Base-by-base conservation (phyloP, 1,140 invertebrate species). In the Heliconius melpomene region DNA sequence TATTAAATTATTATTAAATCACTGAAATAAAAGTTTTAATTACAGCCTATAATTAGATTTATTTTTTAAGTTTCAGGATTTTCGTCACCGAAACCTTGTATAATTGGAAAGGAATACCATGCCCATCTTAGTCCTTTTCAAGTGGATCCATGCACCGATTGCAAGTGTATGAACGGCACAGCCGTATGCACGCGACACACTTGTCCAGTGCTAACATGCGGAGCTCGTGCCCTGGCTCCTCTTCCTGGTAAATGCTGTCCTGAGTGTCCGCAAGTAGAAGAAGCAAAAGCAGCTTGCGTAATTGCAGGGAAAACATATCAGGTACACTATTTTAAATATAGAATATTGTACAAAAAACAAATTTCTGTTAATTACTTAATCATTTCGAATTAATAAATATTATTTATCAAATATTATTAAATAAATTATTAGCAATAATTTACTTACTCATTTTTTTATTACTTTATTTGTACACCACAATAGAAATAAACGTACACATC, bases 151-250 rank as follows among this genome's bases (percentile, higher is more conserved):
- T 98, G 98, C 90, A 98, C 98, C 2, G 95, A 96, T 40, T 99
- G 98, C 91, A 96, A 95, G 2, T 99, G 98, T 87, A 79, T 93
- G 57, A 97, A 97, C 90, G 97, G 97, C 32, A 98, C 97, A 0
- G 96, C 97, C 0, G 94, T 97, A 20, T 99, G 98, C 92, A 94
- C 95, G 18, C 95, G 97, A 9, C 95, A 96, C 80, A 97, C 97
- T 1, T 99, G 98, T 88, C 97, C 98, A 1, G 96, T 98, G 1
- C 89, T 98, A 71, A 97, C 97, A 79, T 99, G 98, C 88, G 95
- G 96, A 0, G 95, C 96, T 0, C 96, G 97, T 66, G 95, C 96
- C 50, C 82, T 97, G 86, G 95, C 96, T 52, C 95, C 94, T 9
- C 87, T 93, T 2, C 95, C 95, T 0, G 97, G 96, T 11, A 96